Evolutionary conservation across 1,140 invertebrate species (phyloP), one percentile per base, ranked within the genome.

Genomic region (Whitmania pigra): DNA sequence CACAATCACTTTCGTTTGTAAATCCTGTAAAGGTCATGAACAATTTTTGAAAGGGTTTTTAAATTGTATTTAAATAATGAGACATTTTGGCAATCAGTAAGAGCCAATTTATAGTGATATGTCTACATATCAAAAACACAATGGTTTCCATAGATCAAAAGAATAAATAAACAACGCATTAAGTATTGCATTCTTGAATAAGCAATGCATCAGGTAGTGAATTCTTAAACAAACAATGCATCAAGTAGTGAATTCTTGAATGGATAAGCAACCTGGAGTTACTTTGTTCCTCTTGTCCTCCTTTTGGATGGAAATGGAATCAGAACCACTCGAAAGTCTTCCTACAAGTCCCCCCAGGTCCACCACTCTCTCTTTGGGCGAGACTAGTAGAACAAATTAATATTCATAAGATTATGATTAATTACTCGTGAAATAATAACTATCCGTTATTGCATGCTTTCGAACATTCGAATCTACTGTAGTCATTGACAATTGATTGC

Each of bases 241-340:
- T 63, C 20, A 63, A 63, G 60, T 13, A 69, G 36, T 43, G n/a
- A 71, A 60, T 55, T 55, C n/a, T 31, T 22, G 54, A 43, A 40
- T 60, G 71, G 0, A 3, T 13, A 49, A 49, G 49, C 74, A 78
- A 86, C 86, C 83, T 75, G 91, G 87, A 80, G 92, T 93, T 0
- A 89, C 89, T 73, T 88, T 83, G 80, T 95, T 96, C 60, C 92
- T 86, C 20, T 91, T 87, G 80, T 96, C 93, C 78, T 96, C 92
- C 69, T 91, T 87, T 69, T 89, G 89, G 18, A 88, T 89, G 78
- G 85, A 81, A 57, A 89, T 77, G 72, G 85, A 82, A 5, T 85
- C 85, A 49, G 88, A 89, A 22, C 92, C 94, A 73, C 92, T 88
- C 18, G 85, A 86, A 6, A 97, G 82, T 81, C 93, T 93, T 0